Base-by-base conservation (phyloP, 2,888 invertebrate species). In the Pseudeuparius sepicola region DNA sequence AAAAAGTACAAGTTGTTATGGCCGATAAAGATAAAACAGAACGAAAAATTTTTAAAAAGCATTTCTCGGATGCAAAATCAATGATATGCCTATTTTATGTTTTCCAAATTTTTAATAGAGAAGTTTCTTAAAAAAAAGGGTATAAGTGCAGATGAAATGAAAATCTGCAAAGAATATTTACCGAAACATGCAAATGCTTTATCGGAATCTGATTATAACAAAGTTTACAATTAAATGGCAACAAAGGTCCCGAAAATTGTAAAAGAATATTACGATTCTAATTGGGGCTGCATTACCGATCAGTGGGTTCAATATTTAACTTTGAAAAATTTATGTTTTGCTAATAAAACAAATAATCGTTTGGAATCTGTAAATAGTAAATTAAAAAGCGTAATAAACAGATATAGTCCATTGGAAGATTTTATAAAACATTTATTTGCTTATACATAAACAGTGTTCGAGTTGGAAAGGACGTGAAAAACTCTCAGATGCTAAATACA, bases 281-380 rank as follows among this genome's bases (percentile, higher is more conserved):
- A 32, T 24, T 32, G 24, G 32, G 32, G 32, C 12, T 11, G 14
- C 14, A 32, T 32, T 13, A 30, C 32, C 32, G 24, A 32, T 32
- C 24, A 32, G 15, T 32, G 24, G 24, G 32, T 32, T 4, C 32
- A 32, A 24, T 32, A 32, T 24, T 32, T 32, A 24, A 32, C 32
- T 12, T 13, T 32, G 24, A 23, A 32, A 32, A 32, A 27, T 24
- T 27, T 32, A 12, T 31, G 32, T 4, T 12, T 26, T n/a, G 11
- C 24, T 4, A 32, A 32, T 32, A 32, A 32, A 32, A 32, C 32
- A 20, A 32, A 32, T 32, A 32, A 32, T 32, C 4, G 32, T 24
- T 32, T 32, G 24, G 32, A 32, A 32, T 27, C 11, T 32, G n/a
- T 32, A 32, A 32, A 32, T 32, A 11, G 9, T 24, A 32, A 32